phyloP scores from a whole-genome alignment of 2,888 invertebrate species.

The Diaphora mendica region DNA sequence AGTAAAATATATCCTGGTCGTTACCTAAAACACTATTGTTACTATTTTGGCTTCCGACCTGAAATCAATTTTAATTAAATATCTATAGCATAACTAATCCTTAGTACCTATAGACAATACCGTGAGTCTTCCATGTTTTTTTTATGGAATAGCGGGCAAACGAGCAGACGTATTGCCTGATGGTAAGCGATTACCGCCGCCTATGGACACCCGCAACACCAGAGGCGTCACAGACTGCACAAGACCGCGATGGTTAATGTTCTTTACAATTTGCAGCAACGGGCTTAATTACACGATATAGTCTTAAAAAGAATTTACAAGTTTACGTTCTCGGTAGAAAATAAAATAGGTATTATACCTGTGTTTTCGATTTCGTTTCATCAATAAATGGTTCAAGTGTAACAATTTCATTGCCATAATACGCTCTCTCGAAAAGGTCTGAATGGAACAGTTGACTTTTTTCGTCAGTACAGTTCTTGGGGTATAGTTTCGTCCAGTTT shows the following conservation, averaged over 20 bases:
- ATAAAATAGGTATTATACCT: background rate
- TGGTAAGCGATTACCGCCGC: too few relatives aligned
- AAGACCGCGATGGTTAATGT: background rate
- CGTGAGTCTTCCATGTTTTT: background rate
- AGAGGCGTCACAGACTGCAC: too few relatives aligned
- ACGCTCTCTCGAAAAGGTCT: slow-evolving; percentile 64
- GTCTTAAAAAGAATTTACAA: too few relatives aligned
- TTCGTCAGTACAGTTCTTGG: slow-evolving; percentile 70
- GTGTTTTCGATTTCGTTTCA: background rate
- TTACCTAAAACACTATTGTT: slow-evolving; percentile 13
- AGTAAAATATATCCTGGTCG: slow-evolving; percentile 54
- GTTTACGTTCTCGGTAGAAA: background rate
- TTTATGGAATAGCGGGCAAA: too few relatives aligned
- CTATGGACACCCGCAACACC: too few relatives aligned
- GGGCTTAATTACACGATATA: too few relatives aligned
- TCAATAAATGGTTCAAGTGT: slow-evolving; percentile 50
- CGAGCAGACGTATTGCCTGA: too few relatives aligned
- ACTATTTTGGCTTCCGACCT: slow-evolving; percentile 31
- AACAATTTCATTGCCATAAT: slow-evolving; percentile 60
- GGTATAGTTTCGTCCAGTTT: slow-evolving; percentile 69
- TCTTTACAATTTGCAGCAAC: too few relatives aligned
- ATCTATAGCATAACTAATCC: background rate
- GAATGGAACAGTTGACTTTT: slow-evolving; percentile 64
- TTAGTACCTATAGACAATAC: background rate
- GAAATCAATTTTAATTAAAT: background rate